Evolutionary conservation across 2,797 vertebrate genomes (phyloP).

Genomic region (Anolis apletophallus): DNA sequence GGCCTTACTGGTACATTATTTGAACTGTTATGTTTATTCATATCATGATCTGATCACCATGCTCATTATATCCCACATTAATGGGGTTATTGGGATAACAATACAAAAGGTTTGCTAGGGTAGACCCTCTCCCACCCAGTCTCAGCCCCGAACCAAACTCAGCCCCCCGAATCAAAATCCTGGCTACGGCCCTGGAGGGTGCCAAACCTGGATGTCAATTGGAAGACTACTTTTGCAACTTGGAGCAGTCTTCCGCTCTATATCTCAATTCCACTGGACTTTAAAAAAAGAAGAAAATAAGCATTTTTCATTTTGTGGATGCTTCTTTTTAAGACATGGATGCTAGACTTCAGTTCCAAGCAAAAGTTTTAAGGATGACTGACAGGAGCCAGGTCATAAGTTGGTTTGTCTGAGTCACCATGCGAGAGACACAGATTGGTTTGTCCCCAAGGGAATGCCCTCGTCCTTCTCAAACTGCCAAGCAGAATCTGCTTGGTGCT

Average conservation of each 20-base stretch:
- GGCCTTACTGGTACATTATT: too few species aligned
- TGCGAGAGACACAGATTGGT: not conserved
- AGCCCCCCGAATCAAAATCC: too few species aligned
- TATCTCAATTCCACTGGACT: not conserved
- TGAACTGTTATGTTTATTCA: too few species aligned
- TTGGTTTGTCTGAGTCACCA: not conserved
- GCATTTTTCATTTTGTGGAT: conserved; percentile 24
- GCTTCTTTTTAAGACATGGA: conserved; percentile 5
- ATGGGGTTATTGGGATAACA: too few species aligned
- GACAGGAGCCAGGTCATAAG: not conserved
- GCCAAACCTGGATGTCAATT: not conserved
- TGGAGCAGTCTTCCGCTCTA: not conserved
- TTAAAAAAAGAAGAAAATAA: not conserved
- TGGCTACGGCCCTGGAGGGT: too few species aligned
- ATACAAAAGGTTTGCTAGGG: too few species aligned
- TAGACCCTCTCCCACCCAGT: too few species aligned
- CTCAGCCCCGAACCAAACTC: too few species aligned
- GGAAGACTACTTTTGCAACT: not conserved
- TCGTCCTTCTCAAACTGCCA: not conserved
- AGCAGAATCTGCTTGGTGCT: not conserved
- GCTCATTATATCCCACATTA: too few species aligned
- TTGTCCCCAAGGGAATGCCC: not conserved
- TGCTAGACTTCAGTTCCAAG: conserved; percentile 15
- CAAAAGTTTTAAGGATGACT: conserved; percentile 4
- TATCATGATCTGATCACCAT: too few species aligned